Evolutionary conservation across 1,140 invertebrate species (phyloP), one percentile per base, ranked within the genome.

Genomic region (Listronotus bonariensis): DNA sequence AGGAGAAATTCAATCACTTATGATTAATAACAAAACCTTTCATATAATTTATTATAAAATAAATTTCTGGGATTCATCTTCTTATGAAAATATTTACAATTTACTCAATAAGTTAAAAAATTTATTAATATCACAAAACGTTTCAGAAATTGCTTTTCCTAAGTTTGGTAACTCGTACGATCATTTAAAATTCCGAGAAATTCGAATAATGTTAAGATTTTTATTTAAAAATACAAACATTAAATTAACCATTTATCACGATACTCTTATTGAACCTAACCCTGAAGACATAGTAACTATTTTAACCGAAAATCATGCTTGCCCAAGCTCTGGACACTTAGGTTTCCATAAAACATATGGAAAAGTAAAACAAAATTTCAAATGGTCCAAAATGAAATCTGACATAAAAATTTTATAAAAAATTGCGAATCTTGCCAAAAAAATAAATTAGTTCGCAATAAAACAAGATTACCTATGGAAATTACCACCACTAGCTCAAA

Each of bases 381-480:
- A 68, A 64, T 80, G 77, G 79, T 65, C 72, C 63, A 70, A 69
- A 5, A 77, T 79, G 74, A 76, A 72, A 49, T 49, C 72, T 9
- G 71, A 74, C 43, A 78, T 80, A 72, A 73, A 57, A 67, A 70
- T 14, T 78, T 74, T 51, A 66, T 78, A 14, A 68, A 75, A 41
- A 67, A 49, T 1, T 77, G 75, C 26, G 51, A 62, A 53, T 56
- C 61, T 17, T 64, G 61, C 20, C 61, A 55, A 56, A 56, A 48
- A 34, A 64, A 64, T 64, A 64, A 56, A 26, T 56, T 56, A 64
- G 61, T 48, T 20, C 18, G 52, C 17, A 56, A 40, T 48, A 64
- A 56, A 17, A 56, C 10, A 14, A 56, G 17, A 9, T 32, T 56
- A 56, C 61, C 52, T 20, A 64, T 64, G 53, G 61, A 64, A 56